Evolutionary conservation across 2,113 vertebrate species (phyloP), one percentile per base, ranked within the genome.

Genomic region (Oreochromis aureus): DNA sequence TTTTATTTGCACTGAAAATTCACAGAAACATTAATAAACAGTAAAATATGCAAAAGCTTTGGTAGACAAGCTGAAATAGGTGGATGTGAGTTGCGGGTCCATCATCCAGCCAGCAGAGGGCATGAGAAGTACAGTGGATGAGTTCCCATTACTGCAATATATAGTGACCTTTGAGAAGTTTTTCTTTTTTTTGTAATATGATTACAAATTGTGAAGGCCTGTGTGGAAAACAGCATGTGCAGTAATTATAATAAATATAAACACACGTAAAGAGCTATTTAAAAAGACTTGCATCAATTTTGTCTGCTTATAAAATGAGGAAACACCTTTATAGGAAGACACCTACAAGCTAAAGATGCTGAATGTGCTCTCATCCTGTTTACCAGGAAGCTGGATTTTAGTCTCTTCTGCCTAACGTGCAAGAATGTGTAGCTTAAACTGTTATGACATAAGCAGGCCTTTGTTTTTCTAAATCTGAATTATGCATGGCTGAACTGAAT

Each of bases 381-480:
- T 86, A 87, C 83, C 82, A 80, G 85, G 32, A 88, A 90, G 82
- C 83, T 58, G 92, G 87, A 93, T 93, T 94, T 92, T 66, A 54
- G 86, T 55, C 84, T 83, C 89, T 91, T 91, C 93, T 94, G 94
- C 93, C 91, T 83, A 82, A 82, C 59, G 79, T 92, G 94, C 92
- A 93, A 76, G 89, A 93, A 87, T 91, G 56, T 84, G 80, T 84
- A 88, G 90, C 91, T 94, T 88, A 92, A 79, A 66, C 87, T 76
- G 83, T 89, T 92, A 87, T 94, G 93, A 94, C 86, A 93, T 93
- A 91, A 94, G 92, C 91, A 93, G 87, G 92, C 85, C 86, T 94
- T 93, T 94, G 91, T 94, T 93, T 93, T 55, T 90, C 82, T 81
- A 89, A 94, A 93, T 89, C 93, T 90, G 86, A 91, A 93, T 95